Conservation (phyloP, 2,797 vertebrate genomes). For the Micropoecilia bifurca region DNA sequence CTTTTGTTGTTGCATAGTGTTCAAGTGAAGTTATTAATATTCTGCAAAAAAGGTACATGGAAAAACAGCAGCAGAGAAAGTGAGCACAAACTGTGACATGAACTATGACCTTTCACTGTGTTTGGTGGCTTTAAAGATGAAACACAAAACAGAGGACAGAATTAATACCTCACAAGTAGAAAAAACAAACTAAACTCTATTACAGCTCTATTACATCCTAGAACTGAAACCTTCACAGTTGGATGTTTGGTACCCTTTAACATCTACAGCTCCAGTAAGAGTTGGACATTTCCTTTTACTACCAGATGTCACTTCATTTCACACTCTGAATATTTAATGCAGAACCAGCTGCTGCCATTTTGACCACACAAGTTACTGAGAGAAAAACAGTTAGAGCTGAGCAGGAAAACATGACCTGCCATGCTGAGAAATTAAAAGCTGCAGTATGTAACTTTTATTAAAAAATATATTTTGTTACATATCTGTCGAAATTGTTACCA, state of each 20-base stretch:
- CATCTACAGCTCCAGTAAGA: constrained; percentile 1
- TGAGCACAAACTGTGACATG: neutral
- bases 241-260: constrained; percentile 5
- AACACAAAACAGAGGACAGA: neutral
- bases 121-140: neutral
- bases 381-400: neutral
- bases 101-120: constrained; percentile 6
- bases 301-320: neutral
- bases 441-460: no score
- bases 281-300: neutral
- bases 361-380: neutral
- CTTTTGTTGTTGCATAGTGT: constrained; percentile 69
- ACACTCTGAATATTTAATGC: neutral
- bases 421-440: neutral
- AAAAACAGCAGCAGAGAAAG: constrained; percentile 16
- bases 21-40: constrained; percentile 51
- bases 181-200: neutral
- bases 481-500: no score
- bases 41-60: constrained; percentile 12
- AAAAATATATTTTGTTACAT: no score
- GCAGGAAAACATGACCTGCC: neutral
- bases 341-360: neutral
- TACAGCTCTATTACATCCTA: neutral
- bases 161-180: constrained; percentile 8
- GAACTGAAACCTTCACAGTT: constrained; percentile 18